Percentiles rank a stretch among this genome's conserved stretches.
Evolutionary conservation across 2,888 invertebrate species (phyloP).

Genomic region (Diloba caeruleocephala): DNA sequence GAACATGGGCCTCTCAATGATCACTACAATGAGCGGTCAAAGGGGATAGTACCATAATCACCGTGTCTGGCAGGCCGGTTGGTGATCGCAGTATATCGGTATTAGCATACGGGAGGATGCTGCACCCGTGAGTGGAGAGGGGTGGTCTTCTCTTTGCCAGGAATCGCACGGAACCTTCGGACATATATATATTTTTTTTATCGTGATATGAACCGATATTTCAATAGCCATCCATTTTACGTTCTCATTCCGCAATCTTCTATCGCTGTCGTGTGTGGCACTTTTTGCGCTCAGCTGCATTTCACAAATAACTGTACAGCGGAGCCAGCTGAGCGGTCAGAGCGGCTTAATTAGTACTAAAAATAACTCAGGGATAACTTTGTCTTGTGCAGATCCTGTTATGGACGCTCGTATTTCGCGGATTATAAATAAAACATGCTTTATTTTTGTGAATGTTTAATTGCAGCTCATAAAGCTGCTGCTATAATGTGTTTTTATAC

Average conservation of each 20-base stretch:
- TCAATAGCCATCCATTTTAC: conserved; percentile 6
- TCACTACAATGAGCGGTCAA: no score
- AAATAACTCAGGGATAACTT: conserved; percentile 45
- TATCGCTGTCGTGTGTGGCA: conserved; percentile 55
- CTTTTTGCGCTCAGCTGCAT: conserved; percentile 59
- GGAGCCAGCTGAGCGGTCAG: background rate
- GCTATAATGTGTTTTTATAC: no score
- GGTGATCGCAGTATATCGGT: no score
- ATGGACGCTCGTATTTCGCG: conserved; percentile 8
- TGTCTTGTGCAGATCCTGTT: conserved; percentile 15
- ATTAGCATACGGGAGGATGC: no score
- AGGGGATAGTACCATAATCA: no score
- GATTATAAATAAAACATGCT: background rate
- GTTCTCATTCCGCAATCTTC: conserved; percentile 30
- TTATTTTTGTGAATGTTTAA: conserved; percentile 3
- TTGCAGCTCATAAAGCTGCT: background rate
- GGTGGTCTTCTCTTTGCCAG: no score
- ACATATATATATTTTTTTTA: no score
- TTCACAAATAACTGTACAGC: conserved; percentile 55
- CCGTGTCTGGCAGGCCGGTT: no score
- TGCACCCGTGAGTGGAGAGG: no score
- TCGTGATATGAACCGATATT: no score
- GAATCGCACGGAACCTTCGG: background rate
- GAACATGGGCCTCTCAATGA: no score
- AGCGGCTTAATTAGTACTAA: conserved; percentile 48